These are phyloP conservation scores for human DNA, from an alignment of 2,113 vertebrate species.

Conservation along the genomic window DNA sequence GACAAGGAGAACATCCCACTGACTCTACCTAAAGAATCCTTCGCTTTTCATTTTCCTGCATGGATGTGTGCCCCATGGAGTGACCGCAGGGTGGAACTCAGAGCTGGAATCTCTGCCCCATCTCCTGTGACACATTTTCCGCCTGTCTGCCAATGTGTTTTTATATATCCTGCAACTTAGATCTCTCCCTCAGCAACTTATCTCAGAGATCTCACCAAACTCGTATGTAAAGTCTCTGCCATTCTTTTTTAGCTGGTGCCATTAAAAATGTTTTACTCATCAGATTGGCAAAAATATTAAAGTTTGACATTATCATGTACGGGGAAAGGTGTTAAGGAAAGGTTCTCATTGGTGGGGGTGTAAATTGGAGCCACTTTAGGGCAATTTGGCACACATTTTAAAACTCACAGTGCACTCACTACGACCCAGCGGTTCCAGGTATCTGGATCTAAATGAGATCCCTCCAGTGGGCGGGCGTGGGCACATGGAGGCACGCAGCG, in stretches of 20 bases:
- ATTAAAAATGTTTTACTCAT: neutral
- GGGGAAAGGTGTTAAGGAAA: neutral
- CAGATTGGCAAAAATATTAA: neutral
- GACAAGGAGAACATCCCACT: fast-evolving
- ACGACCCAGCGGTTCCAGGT: fast-evolving
- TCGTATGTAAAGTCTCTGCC: fast-evolving
- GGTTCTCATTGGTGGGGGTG: neutral
- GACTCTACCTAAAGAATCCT: fast-evolving
- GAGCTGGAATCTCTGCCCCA: fast-evolving
- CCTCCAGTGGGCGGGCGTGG: fast-evolving
- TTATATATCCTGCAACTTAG: neutral
- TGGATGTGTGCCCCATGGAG: neutral
- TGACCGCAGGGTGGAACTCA: fast-evolving
- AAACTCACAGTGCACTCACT: neutral
- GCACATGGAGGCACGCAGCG: fast-evolving
- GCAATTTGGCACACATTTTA: neutral
- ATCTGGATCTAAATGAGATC: neutral
- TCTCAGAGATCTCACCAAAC: neutral
- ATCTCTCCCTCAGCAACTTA: fast-evolving
- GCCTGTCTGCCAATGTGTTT: fast-evolving
- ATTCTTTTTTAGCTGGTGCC: neutral
- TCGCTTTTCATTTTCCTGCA: fast-evolving
- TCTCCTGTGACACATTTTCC: fast-evolving
- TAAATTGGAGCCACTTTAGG: neutral
- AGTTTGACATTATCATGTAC: neutral